phyloP scores from a whole-genome alignment of 2,797 vertebrate genomes.

The Chaetodon trifasciatus region DNA sequence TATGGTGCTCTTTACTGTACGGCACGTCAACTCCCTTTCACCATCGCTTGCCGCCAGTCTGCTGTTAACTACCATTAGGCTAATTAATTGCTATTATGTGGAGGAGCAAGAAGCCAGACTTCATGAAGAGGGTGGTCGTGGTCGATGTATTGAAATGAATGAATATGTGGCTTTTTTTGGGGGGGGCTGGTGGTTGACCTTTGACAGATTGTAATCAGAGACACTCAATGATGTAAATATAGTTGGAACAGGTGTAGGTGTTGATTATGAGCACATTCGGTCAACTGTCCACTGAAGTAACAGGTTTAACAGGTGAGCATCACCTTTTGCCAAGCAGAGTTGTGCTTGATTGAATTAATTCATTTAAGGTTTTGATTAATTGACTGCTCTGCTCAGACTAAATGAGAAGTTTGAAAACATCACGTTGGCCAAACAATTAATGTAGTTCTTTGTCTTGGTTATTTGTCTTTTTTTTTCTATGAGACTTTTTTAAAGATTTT shows the following conservation, averaged over 20 bases:
- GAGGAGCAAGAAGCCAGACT: no score
- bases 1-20: no score
- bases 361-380: neutral
- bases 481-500: neutral
- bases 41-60: no score
- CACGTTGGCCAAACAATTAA: no score
- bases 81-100: no score
- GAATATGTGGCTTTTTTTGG: no score
- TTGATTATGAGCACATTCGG: slow-evolving; percentile 21
- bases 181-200: neutral
- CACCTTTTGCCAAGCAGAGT: neutral
- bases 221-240: slow-evolving; percentile 27
- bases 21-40: no score
- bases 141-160: no score
- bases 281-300: slow-evolving; percentile 9
- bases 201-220: slow-evolving; percentile 49
- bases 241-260: slow-evolving; percentile 24
- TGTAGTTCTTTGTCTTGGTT: neutral
- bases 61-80: no score
- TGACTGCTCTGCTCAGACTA: neutral
- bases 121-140: no score
- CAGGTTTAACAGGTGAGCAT: neutral
- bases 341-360: neutral
- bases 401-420: neutral
- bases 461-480: neutral